Conservation (phyloP, 2,888 invertebrate genomes). For the Drosophila mayaguana region DNA sequence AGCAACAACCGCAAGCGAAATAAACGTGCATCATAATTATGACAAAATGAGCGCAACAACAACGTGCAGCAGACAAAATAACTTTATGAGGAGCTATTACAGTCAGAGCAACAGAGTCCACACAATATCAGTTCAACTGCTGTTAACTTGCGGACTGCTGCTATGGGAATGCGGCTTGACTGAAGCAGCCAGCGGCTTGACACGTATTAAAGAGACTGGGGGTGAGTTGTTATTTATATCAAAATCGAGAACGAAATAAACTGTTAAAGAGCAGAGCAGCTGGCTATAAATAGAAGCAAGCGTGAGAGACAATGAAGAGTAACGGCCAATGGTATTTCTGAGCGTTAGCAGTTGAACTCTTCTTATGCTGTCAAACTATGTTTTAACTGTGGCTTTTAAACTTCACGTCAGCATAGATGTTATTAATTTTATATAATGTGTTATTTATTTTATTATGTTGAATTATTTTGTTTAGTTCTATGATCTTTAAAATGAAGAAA, state of each 20-base stretch:
- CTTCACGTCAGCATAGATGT: neutral
- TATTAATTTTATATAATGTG: too few species aligned
- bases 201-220: constrained; percentile 22
- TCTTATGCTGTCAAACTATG: neutral
- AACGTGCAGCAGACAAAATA: constrained; percentile 27
- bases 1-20: constrained; percentile 49
- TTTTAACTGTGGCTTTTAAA: neutral
- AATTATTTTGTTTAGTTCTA: too few species aligned
- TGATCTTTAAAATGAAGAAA: too few species aligned
- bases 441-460: neutral
- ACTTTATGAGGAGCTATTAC: constrained; percentile 19
- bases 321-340: too few species aligned
- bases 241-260: neutral
- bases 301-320: neutral
- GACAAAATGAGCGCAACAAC: constrained; percentile 64
- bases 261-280: neutral
- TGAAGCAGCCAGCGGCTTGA: constrained; percentile 11
- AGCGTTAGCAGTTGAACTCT: neutral
- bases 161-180: constrained; percentile 19
- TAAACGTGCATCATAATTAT: constrained; percentile 67
- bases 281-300: neutral
- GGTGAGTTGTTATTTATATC: constrained; percentile 33
- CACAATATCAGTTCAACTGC: constrained; percentile 30
- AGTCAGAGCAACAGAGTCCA: constrained; percentile 12
- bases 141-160: constrained; percentile 44